Percentiles rank a stretch among this genome's conserved stretches.
Evolutionary conservation across 2,113 vertebrate genomes (phyloP).

Genomic region (Rhynchopsitta pachyrhyncha): DNA sequence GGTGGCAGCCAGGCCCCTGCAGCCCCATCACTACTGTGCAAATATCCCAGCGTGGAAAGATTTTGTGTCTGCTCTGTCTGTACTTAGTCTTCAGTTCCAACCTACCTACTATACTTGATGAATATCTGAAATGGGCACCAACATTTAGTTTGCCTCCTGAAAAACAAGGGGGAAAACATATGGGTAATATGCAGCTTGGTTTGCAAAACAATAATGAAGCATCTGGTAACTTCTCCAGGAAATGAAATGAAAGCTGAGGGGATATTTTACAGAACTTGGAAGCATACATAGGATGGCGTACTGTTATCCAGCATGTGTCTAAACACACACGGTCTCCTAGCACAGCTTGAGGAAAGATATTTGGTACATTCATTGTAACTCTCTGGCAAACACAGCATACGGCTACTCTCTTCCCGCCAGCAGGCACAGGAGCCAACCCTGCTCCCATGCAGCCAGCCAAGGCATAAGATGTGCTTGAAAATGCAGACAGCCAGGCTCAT

Average conservation of each 20-base stretch:
- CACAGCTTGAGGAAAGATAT: slow-evolving; percentile 45
- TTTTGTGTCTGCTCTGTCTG: neutral
- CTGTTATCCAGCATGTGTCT: slow-evolving; percentile 54
- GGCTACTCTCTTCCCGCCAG: neutral
- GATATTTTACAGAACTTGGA: slow-evolving; percentile 48
- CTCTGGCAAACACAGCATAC: slow-evolving; percentile 25
- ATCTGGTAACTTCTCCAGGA: slow-evolving; percentile 55
- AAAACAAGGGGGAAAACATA: slow-evolving; percentile 52
- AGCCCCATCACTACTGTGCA: neutral
- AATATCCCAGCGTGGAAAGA: accelerated
- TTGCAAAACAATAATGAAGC: slow-evolving; percentile 52
- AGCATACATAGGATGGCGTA: neutral
- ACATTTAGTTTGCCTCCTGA: neutral
- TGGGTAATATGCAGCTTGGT: slow-evolving; percentile 34
- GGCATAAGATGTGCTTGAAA: neutral
- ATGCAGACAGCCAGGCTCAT: neutral
- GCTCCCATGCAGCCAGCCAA: neutral
- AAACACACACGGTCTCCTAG: slow-evolving; percentile 43
- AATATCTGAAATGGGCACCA: slow-evolving; percentile 6
- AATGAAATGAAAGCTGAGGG: slow-evolving; percentile 41
- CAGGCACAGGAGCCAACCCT: neutral
- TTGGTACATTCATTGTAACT: slow-evolving; percentile 30
- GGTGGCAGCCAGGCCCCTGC: neutral
- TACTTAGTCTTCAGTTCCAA: neutral
- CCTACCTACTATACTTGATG: slow-evolving; percentile 6